Conservation (phyloP, 2,113 vertebrate species). For the Perca flavescens region DNA sequence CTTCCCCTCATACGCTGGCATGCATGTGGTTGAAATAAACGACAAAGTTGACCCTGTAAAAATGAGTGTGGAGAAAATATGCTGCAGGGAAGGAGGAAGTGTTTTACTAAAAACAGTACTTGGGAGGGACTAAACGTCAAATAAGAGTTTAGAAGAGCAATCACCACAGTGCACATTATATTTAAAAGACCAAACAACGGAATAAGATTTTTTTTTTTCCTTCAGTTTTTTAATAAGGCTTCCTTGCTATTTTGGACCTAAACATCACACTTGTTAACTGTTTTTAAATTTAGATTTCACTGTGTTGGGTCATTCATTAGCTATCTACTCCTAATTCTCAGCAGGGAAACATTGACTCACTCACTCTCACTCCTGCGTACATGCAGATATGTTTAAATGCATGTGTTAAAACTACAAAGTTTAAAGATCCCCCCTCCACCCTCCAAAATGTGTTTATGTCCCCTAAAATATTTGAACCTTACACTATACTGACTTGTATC, state of each 20-base stretch:
- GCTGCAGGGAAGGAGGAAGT: neutral
- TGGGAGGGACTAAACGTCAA: neutral
- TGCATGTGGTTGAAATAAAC: conserved; percentile 20
- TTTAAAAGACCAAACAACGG: conserved; percentile 1
- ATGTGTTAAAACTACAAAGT: neutral
- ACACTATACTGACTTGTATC: too few species aligned
- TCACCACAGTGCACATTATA: neutral
- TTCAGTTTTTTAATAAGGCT: neutral
- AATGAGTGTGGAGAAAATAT: neutral
- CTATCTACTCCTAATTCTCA: neutral
- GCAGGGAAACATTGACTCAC: neutral
- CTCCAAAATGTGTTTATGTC: too few species aligned
- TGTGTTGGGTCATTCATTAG: neutral
- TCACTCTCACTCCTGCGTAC: neutral
- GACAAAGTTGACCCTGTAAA: conserved; percentile 19
- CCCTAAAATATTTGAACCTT: too few species aligned
- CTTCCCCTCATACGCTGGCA: conserved; percentile 16
- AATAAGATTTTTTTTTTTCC: neutral
- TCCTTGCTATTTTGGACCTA: neutral
- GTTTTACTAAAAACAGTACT: conserved; percentile 1
- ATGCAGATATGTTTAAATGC: neutral
- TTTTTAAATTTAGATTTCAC: neutral
- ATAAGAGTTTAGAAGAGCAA: neutral
- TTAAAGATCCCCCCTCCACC: neutral
- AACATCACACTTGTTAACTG: neutral